A percentile compares a stretch with the other conserved stretches of the same genome.
Evolutionary conservation across 2,113 vertebrate species (phyloP).

Genomic region (Archocentrus centrarchus): DNA sequence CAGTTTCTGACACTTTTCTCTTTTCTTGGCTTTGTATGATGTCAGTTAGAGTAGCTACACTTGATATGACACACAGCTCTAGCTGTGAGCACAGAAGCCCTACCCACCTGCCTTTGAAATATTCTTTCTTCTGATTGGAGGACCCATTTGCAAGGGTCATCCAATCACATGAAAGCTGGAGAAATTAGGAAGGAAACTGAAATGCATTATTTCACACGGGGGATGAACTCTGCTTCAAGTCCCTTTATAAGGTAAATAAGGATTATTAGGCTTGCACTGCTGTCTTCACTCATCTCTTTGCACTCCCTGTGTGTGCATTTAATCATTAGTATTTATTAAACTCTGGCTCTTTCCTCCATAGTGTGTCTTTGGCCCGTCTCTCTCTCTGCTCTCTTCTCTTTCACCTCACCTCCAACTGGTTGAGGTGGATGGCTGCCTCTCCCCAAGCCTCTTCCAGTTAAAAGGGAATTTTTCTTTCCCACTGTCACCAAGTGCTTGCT

Average conservation of each 20-base stretch:
- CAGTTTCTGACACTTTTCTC: not conserved
- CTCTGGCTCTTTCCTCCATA: too few species aligned
- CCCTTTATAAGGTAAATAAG: not conserved
- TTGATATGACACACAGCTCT: not conserved
- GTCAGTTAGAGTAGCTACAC: not conserved
- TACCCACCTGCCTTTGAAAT: not conserved
- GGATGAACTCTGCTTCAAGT: not conserved
- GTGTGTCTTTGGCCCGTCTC: too few species aligned
- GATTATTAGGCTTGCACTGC: not conserved
- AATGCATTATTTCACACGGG: not conserved
- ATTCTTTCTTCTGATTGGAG: too few species aligned
- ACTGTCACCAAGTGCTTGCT: too few species aligned
- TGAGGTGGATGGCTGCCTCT: too few species aligned
- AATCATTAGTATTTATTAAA: too few species aligned
- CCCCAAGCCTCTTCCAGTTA: too few species aligned
- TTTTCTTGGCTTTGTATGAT: not conserved
- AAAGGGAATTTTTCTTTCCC: too few species aligned
- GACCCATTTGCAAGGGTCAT: not conserved
- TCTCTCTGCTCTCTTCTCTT: too few species aligned
- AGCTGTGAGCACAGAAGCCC: rapidly evolving
- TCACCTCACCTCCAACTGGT: too few species aligned
- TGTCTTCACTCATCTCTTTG: too few species aligned
- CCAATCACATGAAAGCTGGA: not conserved
- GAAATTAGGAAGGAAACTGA: not conserved
- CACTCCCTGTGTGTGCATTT: too few species aligned